Evolutionary conservation across 2,113 vertebrate species (phyloP), one percentile per base, ranked within the genome.

Genomic region (Grammomys surdaster): DNA sequence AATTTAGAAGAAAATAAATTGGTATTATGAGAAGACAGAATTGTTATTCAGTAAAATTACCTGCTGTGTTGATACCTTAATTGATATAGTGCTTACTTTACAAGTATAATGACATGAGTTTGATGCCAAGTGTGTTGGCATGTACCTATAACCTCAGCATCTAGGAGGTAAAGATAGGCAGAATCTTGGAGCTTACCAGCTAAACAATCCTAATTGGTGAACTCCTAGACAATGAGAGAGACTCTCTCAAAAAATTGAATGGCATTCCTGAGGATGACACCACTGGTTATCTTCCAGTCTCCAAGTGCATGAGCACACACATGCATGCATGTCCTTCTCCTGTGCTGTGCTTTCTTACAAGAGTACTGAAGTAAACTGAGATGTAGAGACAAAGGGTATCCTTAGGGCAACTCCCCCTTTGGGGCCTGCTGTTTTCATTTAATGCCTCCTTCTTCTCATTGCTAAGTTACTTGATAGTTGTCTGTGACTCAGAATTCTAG

Each of bases 391-490:
- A 8, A 63, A 40, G 12, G 17, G 7, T 40, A 56, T 58, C 1
- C 63, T 93, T 36, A 69, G n/a, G 43, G 72, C 8, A 3, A 1
- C 46, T 1, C 5, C 5, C 26, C 78, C 84, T 46, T 60, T 51
- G 19, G 48, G 48, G 46, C 17, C 0, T 1, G 40, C 51, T n/a
- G 26, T 16, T 33, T 93, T 14, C 7, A 22, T 56, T 8, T 54
- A 48, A 20, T 2, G 16, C 0, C 3, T 31, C 4, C 67, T 86
- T 92, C 13, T 14, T 70, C 26, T 3, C 60, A 3, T 0, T 17
- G 0, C 75, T 20, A 0, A 16, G 26, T 72, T 80, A 43, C 43
- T 54, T 43, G 95, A 82, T 86, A 70, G 8, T n/a, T 51, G 0
- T 36, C 58, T 78, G 16, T 33, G 22, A 19, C 17, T 31, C 14